Conservation (phyloP, 2,113 vertebrate genomes). For the Syngnathus scovelli region DNA sequence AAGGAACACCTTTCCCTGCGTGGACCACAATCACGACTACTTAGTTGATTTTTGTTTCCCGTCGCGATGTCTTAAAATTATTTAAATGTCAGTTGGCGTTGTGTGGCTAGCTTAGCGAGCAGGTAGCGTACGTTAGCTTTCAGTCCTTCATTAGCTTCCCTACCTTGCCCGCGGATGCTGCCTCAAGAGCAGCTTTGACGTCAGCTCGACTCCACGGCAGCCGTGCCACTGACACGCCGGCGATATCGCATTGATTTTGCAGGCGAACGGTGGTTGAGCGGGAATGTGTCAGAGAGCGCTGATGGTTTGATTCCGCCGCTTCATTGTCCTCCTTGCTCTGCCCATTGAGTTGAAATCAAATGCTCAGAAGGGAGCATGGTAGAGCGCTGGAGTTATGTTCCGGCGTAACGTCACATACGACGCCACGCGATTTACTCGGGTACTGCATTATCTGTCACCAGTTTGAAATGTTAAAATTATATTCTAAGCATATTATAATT, state of each 20-base stretch:
- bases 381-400: neutral
- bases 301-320: no score
- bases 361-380: neutral
- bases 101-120: neutral
- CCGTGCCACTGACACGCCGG: neutral
- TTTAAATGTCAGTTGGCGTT: neutral
- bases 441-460: neutral
- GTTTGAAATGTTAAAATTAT: no score
- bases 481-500: neutral
- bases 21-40: neutral
- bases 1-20: neutral
- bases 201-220: conserved; percentile 15
- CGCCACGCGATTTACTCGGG: neutral
- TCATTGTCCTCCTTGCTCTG: neutral
- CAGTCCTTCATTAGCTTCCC: conserved; percentile 31
- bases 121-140: neutral
- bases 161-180: conserved; percentile 54
- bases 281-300: neutral
- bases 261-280: neutral
- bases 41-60: neutral
- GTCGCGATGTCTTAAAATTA: no score
- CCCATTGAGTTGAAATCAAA: conserved; percentile 12
- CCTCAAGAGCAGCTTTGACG: conserved; percentile 18
- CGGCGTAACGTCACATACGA: neutral
- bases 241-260: neutral